Evolutionary conservation across 2,113 vertebrate species (phyloP).

Genomic region (Xiphophorus couchianus): DNA sequence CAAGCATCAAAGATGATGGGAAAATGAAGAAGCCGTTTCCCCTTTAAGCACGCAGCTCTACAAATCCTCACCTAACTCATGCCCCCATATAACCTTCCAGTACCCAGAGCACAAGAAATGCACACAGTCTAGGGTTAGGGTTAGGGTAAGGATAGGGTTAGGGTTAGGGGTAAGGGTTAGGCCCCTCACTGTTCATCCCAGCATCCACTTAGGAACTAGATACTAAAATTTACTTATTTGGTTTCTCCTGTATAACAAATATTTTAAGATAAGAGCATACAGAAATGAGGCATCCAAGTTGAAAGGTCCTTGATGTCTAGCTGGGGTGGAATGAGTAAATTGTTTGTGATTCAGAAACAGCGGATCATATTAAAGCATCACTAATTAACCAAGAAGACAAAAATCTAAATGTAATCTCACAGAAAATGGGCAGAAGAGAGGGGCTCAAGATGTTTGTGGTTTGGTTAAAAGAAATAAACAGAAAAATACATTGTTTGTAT

Average conservation of each 20-base stretch:
- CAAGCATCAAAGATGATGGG: conserved; percentile 32
- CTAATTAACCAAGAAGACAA: conserved; percentile 23
- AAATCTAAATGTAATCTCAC: conserved; percentile 20
- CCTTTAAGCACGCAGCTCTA: conserved; percentile 11
- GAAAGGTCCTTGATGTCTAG: neutral
- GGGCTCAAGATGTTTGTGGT: conserved; percentile 11
- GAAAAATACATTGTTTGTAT: conserved; percentile 15
- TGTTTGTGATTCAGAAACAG: conserved; percentile 25
- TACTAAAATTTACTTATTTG: conserved; percentile 57
- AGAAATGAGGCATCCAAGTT: conserved; percentile 22
- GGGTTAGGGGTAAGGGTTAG: no score
- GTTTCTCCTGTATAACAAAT: conserved; percentile 50
- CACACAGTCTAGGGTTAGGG: conserved; percentile 1
- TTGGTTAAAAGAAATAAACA: conserved; percentile 32
- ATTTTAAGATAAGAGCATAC: conserved; percentile 42
- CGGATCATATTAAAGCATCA: conserved; percentile 11
- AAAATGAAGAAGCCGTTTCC: conserved; percentile 43
- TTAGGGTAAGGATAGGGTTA: no score
- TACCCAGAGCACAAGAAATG: conserved; percentile 1
- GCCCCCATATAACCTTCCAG: conserved; percentile 37
- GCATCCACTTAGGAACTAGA: conserved; percentile 36
- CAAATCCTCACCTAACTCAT: conserved; percentile 36
- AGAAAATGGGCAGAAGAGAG: conserved; percentile 15
- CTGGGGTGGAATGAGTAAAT: neutral
- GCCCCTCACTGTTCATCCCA: conserved; percentile 13